Base-by-base conservation (phyloP, 30 jellyfish, hydroid and myxozoan species). In the Aurelia coerulea region DNA sequence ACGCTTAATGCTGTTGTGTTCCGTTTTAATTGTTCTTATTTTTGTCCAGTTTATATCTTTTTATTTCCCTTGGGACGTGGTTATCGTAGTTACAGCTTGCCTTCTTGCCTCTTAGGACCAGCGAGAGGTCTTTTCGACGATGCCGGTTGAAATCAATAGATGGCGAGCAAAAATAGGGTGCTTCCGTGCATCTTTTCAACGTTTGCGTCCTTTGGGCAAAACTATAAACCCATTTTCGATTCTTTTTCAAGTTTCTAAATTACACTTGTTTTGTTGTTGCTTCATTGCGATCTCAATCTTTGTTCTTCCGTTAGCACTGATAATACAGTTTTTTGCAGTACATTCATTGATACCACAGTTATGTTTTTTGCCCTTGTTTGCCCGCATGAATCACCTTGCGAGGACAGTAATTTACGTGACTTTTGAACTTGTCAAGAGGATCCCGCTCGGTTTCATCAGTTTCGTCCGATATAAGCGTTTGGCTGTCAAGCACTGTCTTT, bases 141-240 rank as follows among this genome's bases (percentile, higher is more conserved):
- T 79, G 90, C 90, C 76, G 90, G 90, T 79, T 79, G 80, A 79
- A 59, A 19, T 79, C 33, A 79, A 59, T 58, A 81, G 64, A 65
- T 79, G 90, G 81, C 81, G 90, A 65, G 81, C 90, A 79, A 79
- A 81, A 82, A 82, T 82, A 68, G 91, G 91, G 81, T 59, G 85
- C 53, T 82, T 82, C 68, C 84, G 51, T 82, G 85, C 71, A 59
- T 67, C 81, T 49, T 13, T 67, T 23, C 78, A 60, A 82, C 46
- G 53, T 23, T 82, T 54, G 56, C 58, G 78, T 68, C 65, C 62
- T 51, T 18, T 72, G 73, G 9, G 74, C 65, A 82, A 71, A 69
- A 67, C 56, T 60, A 18, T 19, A 60, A 82, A 84, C 32, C 81
- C 81, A 41, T 67, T 37, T 51, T 67, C 69, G 71, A 54, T 82